Base-by-base conservation (phyloP, 2,888 invertebrate genomes). In the Ypsolopha scabrella region DNA sequence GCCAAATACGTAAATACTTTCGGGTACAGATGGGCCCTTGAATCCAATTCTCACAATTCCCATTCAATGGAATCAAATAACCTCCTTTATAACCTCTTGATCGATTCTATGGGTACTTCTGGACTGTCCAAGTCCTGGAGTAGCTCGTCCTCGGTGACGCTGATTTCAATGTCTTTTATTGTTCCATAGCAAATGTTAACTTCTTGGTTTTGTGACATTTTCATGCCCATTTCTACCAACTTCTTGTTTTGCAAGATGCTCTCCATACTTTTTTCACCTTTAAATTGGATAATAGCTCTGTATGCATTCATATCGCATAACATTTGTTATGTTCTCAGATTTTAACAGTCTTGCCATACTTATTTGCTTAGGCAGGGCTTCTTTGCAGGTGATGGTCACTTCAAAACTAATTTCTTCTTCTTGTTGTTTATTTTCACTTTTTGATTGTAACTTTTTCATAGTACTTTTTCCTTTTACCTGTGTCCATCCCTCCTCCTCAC, bases 151-250 rank as follows among this genome's bases (percentile, higher is more conserved):
- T 54, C 55, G 1, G 50, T 13, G 1, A 55, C 9, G 6, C 54
- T 55, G 0, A 52, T 6, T 3, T 58, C 56, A 4, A 56, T 50
- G n/a, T 55, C 48, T 14, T 41, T 53, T 6, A 58, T 48, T 35
- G 55, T 49, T 6, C 55, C 56, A 51, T 51, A 56, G 3, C 53
- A 53, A 7, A 51, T 3, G 6, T 45, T 47, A 0, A 56, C 52
- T 7, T 58, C 55, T 41, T 35, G 0, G 52, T 54, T 33, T 41
- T 51, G n/a, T 55, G 53, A 1, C 44, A 43, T 48, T 48, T 53
- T 46, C 47, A 55, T 6, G 48, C 54, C 33, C 50, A 11, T 13
- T 51, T n/a, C 46, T 1, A 8, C 47, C 41, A 56, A 47, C n/a
- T 41, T 45, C 41, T 50, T 8, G 24, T 39, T 41, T 1, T 6